Evolutionary conservation across 2,888 invertebrate genomes (phyloP).

Genomic region (Orchesellides sinensis): DNA sequence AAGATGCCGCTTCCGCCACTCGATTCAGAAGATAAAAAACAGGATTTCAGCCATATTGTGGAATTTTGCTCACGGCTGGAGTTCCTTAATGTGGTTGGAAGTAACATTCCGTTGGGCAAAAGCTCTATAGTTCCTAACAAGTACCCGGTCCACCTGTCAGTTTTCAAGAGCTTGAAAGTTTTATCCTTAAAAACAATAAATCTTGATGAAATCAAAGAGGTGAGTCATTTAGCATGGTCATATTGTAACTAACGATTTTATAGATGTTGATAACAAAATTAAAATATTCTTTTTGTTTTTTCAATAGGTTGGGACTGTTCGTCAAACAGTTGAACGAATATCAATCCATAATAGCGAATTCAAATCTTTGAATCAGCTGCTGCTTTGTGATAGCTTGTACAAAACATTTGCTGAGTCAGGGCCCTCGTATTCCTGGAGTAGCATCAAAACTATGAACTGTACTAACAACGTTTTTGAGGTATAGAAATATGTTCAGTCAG

Average conservation of each 20-base stretch:
- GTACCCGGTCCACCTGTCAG: constrained; percentile 87
- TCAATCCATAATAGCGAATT: constrained; percentile 84
- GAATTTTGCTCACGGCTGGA: constrained; percentile 90
- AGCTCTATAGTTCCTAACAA: constrained; percentile 91
- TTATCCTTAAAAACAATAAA: constrained; percentile 82
- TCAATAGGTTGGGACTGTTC: constrained; percentile 80
- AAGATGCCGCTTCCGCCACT: constrained; percentile 90
- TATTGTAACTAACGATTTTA: no score
- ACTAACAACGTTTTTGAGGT: constrained; percentile 77
- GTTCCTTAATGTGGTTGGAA: constrained; percentile 83
- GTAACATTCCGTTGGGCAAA: constrained; percentile 83
- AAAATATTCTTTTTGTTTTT: constrained; percentile 78
- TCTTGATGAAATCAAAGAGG: constrained; percentile 76
- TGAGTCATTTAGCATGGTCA: constrained; percentile 24
- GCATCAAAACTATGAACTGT: constrained; percentile 77
- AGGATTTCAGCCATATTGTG: constrained; percentile 93
- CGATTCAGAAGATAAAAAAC: constrained; percentile 87
- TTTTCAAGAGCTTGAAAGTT: constrained; percentile 87
- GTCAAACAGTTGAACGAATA: constrained; percentile 83
- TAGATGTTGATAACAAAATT: no score
- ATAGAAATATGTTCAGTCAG: background rate
- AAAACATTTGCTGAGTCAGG: constrained; percentile 80
- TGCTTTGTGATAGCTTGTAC: constrained; percentile 91
- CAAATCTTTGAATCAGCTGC: constrained; percentile 85
- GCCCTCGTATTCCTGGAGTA: constrained; percentile 78